Evolutionary conservation across 1,140 invertebrate genomes (phyloP).

Genomic region (Drosophila asahinai): DNA sequence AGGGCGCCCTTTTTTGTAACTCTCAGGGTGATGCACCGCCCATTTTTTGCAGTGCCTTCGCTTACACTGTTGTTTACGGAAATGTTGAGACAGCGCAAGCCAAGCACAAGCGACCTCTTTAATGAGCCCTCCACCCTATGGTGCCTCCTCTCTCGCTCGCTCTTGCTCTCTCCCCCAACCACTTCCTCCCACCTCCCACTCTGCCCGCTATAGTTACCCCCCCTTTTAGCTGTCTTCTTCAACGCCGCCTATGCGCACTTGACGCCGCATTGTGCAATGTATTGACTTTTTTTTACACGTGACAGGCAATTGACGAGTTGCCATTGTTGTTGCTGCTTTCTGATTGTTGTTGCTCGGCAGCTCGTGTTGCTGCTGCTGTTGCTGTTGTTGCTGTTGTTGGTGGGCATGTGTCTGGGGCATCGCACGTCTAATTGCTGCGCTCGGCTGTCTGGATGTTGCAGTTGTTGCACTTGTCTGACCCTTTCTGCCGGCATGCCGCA

Average conservation of each 20-base stretch:
- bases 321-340: constrained; percentile 36
- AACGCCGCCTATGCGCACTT: constrained; percentile 53
- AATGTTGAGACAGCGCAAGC: constrained; percentile 70
- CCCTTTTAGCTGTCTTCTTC: constrained; percentile 10
- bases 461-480: constrained; percentile 45
- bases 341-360: constrained; percentile 14
- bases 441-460: constrained; percentile 21
- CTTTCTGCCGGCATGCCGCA: constrained; percentile 32
- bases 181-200: constrained; percentile 10
- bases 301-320: constrained; percentile 71
- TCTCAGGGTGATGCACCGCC: not conserved
- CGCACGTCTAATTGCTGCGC: constrained; percentile 50
- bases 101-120: constrained; percentile 77
- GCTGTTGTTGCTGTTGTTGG: constrained; percentile 14
- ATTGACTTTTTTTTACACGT: constrained; percentile 80
- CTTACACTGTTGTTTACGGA: constrained; percentile 66
- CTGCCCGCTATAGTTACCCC: not conserved
- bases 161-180: not conserved
- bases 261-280: constrained; percentile 79
- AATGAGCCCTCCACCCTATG: constrained; percentile 48
- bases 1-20: not conserved
- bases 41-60: constrained; percentile 27
- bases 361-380: constrained; percentile 23
- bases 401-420: constrained; percentile 66
- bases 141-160: not conserved